Evolutionary conservation across 2,888 invertebrate species (phyloP), one percentile per base, ranked within the genome.

Genomic region (Idaea dimidiata): DNA sequence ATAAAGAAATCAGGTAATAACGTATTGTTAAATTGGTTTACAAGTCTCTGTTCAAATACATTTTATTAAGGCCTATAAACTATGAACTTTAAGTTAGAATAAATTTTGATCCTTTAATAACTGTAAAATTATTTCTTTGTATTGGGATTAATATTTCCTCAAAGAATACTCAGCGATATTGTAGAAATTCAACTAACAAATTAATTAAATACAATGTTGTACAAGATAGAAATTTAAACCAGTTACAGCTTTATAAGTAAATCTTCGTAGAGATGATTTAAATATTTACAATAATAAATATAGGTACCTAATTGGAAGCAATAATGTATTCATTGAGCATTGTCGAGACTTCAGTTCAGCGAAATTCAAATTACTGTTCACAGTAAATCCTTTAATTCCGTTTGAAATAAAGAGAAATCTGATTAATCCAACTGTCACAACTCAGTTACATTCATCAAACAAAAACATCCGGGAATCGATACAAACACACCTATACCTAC

Each of bases 381-480:
- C 67, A 62, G 64, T 66, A 60, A 76, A 70, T 43, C 53, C 58
- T 63, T 55, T 60, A 68, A 62, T 62, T 59, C 61, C 57, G 58
- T 57, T 61, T 59, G 64, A 63, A 59, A 67, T 67, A 64, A 66
- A 65, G 58, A 68, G 63, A 64, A 64, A 74, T 72, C 68, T 61
- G 68, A 75, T 79, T 69, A 68, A 70, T 69, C 63, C 66, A 68
- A 74, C 75, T 77, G 75, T 75, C 78, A 76, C 74, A 80, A 76
- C 73, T 74, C 74, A 72, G 70, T 72, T 75, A 78, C 76, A 81
- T 81, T 74, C 74, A 77, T 84, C 83, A 82, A 70, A 70, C 73
- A 71, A 75, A 78, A 80, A 81, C 77, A 81, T 78, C 79, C 75
- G 73, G 68, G 70, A 82, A 89, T 88, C 85, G 76, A 89, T 89